Evolutionary conservation across 2,113 vertebrate species (phyloP).

Genomic region (Hippocampus barbouri): DNA sequence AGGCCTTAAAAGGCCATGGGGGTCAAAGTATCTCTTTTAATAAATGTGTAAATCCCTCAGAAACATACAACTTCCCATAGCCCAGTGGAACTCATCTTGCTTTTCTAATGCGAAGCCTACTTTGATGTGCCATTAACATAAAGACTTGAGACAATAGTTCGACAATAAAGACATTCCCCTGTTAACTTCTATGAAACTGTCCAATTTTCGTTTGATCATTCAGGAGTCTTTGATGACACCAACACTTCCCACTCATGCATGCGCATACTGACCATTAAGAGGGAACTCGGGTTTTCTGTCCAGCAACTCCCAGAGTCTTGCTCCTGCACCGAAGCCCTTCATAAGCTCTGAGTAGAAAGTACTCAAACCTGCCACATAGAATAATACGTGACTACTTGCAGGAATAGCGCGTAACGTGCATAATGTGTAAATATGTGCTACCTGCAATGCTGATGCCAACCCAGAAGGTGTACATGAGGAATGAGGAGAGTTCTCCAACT

Average conservation of each 20-base stretch:
- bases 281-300: conserved; percentile 85
- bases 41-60: too few species aligned
- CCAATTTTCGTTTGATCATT: background rate
- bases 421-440: conserved; percentile 41
- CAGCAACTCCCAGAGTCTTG: conserved; percentile 91
- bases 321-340: conserved; percentile 93
- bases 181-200: too few species aligned
- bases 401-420: background rate
- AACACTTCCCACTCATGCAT: background rate
- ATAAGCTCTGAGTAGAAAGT: conserved; percentile 96
- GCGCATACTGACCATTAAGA: conserved; percentile 75
- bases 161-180: too few species aligned
- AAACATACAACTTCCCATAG: too few species aligned
- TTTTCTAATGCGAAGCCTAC: too few species aligned
- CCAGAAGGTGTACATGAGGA: conserved; percentile 98
- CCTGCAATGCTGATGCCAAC: conserved; percentile 95
- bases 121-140: too few species aligned
- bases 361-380: conserved; percentile 79
- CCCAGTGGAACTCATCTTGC: too few species aligned
- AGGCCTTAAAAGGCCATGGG: too few species aligned
- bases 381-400: background rate
- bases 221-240: background rate
- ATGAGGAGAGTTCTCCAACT: conserved; percentile 92
- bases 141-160: too few species aligned
- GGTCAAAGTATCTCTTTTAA: too few species aligned